These are phyloP conservation scores for Aleiodes sp. DNA, from an alignment of 1,140 invertebrate genomes.

Conservation along the genomic window DNA sequence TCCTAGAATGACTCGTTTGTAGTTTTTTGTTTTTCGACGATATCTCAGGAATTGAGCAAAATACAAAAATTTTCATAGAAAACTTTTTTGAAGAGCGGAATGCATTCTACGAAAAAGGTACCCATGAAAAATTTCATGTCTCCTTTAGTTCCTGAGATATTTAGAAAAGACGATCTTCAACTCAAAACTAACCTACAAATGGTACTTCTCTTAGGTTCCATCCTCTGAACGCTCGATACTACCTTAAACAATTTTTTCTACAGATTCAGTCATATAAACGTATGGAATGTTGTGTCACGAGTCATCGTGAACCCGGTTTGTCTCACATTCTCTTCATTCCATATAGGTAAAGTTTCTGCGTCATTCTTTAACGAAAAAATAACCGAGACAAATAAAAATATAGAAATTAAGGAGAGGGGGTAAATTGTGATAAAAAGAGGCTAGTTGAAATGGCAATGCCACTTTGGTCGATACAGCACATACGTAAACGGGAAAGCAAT, in stretches of 20 bases:
- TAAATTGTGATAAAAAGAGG: slow-evolving; percentile 10
- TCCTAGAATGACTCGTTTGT: too few relatives aligned
- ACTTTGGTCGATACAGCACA: slow-evolving; percentile 24
- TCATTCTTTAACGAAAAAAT: slow-evolving; percentile 7
- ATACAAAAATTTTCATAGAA: too few relatives aligned
- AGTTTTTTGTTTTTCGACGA: too few relatives aligned
- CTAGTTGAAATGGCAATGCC: slow-evolving; percentile 31
- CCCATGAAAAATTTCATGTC: too few relatives aligned
- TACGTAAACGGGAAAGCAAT: slow-evolving; percentile 17
- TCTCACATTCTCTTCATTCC: not conserved
- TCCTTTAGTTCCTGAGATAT: too few relatives aligned
- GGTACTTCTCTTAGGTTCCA: too few relatives aligned
- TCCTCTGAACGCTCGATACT: too few relatives aligned
- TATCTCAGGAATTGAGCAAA: too few relatives aligned
- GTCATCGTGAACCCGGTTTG: not conserved
- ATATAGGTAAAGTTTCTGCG: slow-evolving; percentile 9
- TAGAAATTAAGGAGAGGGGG: not conserved
- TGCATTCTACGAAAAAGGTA: too few relatives aligned
- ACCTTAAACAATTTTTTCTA: not conserved
- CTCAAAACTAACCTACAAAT: too few relatives aligned
- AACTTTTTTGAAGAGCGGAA: too few relatives aligned
- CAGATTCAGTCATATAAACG: not conserved
- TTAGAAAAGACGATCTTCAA: too few relatives aligned
- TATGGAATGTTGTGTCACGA: not conserved
- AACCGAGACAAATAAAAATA: slow-evolving; percentile 22